These are phyloP conservation scores for Drosophila colorata DNA, from an alignment of 2,888 invertebrate genomes.

Conservation along the genomic window DNA sequence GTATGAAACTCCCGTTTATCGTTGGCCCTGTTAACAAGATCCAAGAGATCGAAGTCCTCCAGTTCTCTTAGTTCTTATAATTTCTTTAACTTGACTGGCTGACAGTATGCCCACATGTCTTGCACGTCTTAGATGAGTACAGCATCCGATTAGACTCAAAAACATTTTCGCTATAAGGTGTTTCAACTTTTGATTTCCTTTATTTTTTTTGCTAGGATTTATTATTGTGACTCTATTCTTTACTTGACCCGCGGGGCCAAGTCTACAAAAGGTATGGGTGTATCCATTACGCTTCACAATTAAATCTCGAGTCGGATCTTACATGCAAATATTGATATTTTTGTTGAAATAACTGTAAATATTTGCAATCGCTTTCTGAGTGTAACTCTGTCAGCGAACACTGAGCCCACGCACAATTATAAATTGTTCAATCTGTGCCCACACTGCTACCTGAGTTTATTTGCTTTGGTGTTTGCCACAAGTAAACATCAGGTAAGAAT, in stretches of 20 bases:
- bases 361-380: conserved; percentile 58
- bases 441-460: conserved; percentile 74
- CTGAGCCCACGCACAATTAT: conserved; percentile 74
- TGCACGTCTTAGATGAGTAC: conserved; percentile 69
- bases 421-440: conserved; percentile 70
- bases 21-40: conserved; percentile 29
- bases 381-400: conserved; percentile 20
- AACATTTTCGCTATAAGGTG: conserved; percentile 62
- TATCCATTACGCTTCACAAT: conserved; percentile 52
- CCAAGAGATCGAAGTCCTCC: conserved; percentile 15
- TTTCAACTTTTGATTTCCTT: conserved; percentile 18
- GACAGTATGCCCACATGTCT: conserved; percentile 42
- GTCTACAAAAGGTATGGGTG: conserved; percentile 36
- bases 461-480: conserved; percentile 58
- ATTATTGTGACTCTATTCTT: conserved; percentile 40
- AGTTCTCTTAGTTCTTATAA: conserved; percentile 55
- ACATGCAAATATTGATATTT: conserved; percentile 67
- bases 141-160: conserved; percentile 48
- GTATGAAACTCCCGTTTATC: conserved; percentile 45
- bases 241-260: conserved; percentile 61
- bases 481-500: conserved; percentile 54
- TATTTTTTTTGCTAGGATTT: not conserved
- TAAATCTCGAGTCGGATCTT: conserved; percentile 49
- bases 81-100: conserved; percentile 70
- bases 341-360: conserved; percentile 68